Base-by-base conservation (phyloP, 2,888 invertebrate genomes). In the Drosophila emarginata region DNA sequence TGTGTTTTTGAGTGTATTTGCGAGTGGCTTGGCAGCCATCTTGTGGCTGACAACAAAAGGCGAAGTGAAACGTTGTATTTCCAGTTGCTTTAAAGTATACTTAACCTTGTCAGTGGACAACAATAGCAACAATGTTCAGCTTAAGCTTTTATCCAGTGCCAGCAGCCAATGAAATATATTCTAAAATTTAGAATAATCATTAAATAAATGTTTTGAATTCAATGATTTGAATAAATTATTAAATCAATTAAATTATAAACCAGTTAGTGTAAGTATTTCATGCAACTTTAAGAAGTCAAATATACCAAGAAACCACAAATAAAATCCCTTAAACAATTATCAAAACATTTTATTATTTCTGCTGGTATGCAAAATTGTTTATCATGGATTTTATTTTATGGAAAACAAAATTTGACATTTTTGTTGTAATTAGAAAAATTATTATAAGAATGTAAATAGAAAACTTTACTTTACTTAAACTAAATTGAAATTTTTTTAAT, bases 11-110 rank as follows among this genome's bases (percentile, higher is more conserved):
- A 40, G 57, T 40, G 58, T 58, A 40, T 58, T 53, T 66, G 51
- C 39, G 56, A 14, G 50, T 23, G 23, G 51, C 50, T 67, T 37
- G 61, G 61, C 54, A 54, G 73, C 74, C 67, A 62, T 62, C 66
- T 65, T 71, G 72, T 57, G 58, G 69, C 72, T 71, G 69, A 70
- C 69, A 70, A 70, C 66, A 65, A 65, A 65, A 72, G 73, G 65
- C 37, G 18, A 60, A 61, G 65, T 66, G 26, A 56, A 39, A 52
- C 60, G 74, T 40, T 52, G 62, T 54, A 45, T 57, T 66, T 58
- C 26, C 66, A 59, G 59, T 59, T 67, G 67, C 71, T 64, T 72
- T 56, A 64, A 71, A 71, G 72, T 64, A 72, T 72, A 70, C 70
- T 70, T 70, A 70, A 70, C 70, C 70, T 70, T 70, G 70, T 70